Evolutionary conservation across 2,797 vertebrate species (phyloP), one percentile per base, ranked within the genome.

Genomic region (Mormyrus hasselquistii): DNA sequence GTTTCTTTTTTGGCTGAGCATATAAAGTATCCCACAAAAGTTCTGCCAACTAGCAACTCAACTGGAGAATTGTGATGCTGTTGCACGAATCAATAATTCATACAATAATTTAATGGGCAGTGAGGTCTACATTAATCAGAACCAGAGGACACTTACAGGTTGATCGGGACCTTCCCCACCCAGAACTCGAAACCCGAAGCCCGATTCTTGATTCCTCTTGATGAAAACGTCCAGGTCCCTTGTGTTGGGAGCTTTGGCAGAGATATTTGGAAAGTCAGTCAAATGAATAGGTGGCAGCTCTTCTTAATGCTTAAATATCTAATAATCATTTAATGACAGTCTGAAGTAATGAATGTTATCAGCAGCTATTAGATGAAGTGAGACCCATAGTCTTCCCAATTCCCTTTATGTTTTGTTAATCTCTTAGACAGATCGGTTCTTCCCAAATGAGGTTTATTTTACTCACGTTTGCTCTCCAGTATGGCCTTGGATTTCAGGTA

Each of bases 141-240:
- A 47, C 49, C 85, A 85, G 0, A 59, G 7, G 55, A 8, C 1
- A 92, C 98, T 95, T 94, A 99, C 99, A 3, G 98, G 97, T 89
- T 99, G 98, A 90, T 99, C 98, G 0, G 98, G 97, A n/a, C 98
- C 98, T 22, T 99, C 99, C 89, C 99, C 99, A 88, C 99, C 99
- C 0, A 99, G 96, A 53, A 99, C 98, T 44, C 99, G 95, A 95
- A 99, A 99, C 86, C 99, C 99, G 91, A 99, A 99, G 62, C 99
- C 99, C 0, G 98, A 98, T 92, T 99, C 99, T 92, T 99, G 98
- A 92, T 99, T 98, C 91, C 98, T 95, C 92, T 99, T 98, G 91
- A 97, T 97, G 93, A 97, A 99, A 92, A 99, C 97, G 62, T 99
- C 99, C 94, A 99, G 93, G 90, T 99, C 98, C 95, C 97, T 98